Base-by-base conservation (phyloP, 2,797 vertebrate species). In the Enteromius trimaculatus region DNA sequence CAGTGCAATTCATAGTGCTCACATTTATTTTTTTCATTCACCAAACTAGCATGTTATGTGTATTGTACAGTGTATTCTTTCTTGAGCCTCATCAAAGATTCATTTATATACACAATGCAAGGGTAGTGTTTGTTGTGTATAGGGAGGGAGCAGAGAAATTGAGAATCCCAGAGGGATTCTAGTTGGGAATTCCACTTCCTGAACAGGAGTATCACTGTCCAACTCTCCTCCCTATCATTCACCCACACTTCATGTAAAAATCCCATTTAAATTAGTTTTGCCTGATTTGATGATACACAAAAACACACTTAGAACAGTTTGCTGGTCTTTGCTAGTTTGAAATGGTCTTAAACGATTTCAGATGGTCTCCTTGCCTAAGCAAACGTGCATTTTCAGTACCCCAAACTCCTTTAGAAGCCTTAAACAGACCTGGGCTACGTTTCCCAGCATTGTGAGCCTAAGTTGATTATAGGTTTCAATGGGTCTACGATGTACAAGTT, bases 161-260 rank as follows among this genome's bases (percentile, higher is more conserved):
- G 62, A 87, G 81, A 75, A 83, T 87, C 86, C 86, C 88, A 71
- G 80, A 76, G 77, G 86, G 80, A 60, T 76, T 84, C 84, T 85
- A 80, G 80, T 81, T 87, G 84, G 84, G 88, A 87, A 76, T 85
- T 88, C 76, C 86, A 86, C 84, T 84, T 88, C 84, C 86, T 84
- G 86, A 87, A 86, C 60, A 72, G 84, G 86, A 83, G 83, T 84
- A 81, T 86, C 82, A 85, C 82, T 66, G 80, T 77, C 80, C 83
- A 79, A 71, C 83, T 86, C 72, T 58, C 14, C 77, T 88, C 60
- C 39, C 68, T 53, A 34, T 77, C 74, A 79, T 71, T 86, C 85
- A 78, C 37, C 71, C 75, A 82, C 42, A 31, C 77, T 85, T 84
- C 29, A 83, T 29, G 29, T 14, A 14, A 34, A 77, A 64, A 62